Evolutionary conservation across 2,888 invertebrate species (phyloP).

Genomic region (Meteorus cinctellus): DNA sequence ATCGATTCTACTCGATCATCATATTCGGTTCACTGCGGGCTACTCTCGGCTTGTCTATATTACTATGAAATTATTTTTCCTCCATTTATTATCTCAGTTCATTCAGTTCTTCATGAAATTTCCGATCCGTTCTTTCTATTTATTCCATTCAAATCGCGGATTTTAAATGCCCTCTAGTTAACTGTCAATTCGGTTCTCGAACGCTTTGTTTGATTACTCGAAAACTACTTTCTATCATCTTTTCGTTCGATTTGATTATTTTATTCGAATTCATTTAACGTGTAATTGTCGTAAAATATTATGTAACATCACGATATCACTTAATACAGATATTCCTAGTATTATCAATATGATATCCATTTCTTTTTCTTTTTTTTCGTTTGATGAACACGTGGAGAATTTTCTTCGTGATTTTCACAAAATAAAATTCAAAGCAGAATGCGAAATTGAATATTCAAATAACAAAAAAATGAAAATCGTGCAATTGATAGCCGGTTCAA

Average conservation of each 20-base stretch:
- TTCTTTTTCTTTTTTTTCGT: not conserved
- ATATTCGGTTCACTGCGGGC: not conserved
- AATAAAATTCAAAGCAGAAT: not conserved
- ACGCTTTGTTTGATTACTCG: not conserved
- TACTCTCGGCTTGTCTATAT: not conserved
- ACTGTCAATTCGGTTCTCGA: too few species aligned
- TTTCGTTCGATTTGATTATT: too few species aligned
- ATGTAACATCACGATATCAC: not conserved
- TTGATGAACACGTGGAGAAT: not conserved
- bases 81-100: conserved; percentile 26
- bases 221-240: not conserved
- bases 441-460: not conserved
- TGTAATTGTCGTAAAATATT: not conserved
- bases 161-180: not conserved
- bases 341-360: too few species aligned
- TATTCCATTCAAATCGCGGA: not conserved
- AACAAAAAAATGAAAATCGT: not conserved
- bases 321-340: not conserved
- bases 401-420: not conserved
- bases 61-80: conserved; percentile 27
- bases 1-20: conserved; percentile 33
- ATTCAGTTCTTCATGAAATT: conserved; percentile 8
- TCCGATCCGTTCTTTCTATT: not conserved
- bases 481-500: not conserved
- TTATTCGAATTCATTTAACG: not conserved